Conservation (phyloP, 2,113 vertebrate species). For the Upupa epops region DNA sequence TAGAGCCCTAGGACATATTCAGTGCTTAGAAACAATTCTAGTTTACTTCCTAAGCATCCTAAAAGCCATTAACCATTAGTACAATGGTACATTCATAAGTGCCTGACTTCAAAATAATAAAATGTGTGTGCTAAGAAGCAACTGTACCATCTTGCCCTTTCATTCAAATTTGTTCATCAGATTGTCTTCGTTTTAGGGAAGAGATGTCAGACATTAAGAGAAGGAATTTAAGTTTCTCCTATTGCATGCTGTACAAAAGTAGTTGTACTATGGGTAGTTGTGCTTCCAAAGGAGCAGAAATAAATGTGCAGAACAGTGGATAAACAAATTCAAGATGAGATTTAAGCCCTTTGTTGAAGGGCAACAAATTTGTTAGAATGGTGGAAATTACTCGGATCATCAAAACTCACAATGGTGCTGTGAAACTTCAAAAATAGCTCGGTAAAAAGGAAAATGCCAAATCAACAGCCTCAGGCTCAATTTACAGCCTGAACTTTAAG, state of each 20-base stretch:
- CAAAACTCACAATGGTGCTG: slow-evolving; percentile 3
- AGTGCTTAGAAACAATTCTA: neutral
- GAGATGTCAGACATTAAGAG: neutral
- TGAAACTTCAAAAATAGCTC: slow-evolving; percentile 67
- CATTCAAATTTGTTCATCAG: neutral
- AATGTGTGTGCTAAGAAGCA: neutral
- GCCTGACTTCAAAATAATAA: neutral
- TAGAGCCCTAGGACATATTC: neutral
- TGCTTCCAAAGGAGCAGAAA: slow-evolving; percentile 29
- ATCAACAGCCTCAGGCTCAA: slow-evolving; percentile 58
- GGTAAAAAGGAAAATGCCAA: slow-evolving; percentile 54
- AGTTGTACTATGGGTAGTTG: neutral
- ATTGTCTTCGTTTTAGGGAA: neutral
- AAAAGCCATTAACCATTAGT: neutral
- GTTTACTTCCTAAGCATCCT: neutral
- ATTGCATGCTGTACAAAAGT: neutral
- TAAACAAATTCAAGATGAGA: slow-evolving; percentile 6
- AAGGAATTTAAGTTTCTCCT: neutral
- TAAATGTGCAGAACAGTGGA: neutral
- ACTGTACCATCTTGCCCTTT: neutral
- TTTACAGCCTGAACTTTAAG: slow-evolving; percentile 64
- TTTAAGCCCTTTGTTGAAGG: slow-evolving; percentile 26
- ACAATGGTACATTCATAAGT: neutral
- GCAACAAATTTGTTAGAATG: slow-evolving; percentile 1
- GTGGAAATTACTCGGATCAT: slow-evolving; percentile 19